These are phyloP conservation scores for Phyto melanocephala DNA, from an alignment of 2,888 invertebrate genomes.

Conservation along the genomic window DNA sequence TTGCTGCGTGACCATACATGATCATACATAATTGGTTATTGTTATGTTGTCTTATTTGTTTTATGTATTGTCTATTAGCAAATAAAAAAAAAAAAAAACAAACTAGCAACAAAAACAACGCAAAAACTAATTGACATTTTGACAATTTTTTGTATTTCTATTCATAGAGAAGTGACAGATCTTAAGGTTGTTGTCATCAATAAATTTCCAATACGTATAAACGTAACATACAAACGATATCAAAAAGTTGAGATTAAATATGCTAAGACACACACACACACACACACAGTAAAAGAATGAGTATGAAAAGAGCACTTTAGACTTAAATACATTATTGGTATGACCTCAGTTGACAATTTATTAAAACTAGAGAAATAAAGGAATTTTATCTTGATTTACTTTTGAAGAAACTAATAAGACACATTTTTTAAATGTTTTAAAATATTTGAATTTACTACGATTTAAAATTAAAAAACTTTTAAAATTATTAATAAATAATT, in stretches of 20 bases:
- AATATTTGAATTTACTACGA: no score
- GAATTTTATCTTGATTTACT: background rate
- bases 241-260: slow-evolving; percentile 56
- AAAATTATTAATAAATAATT: no score
- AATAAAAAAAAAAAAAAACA: no score
- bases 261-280: background rate
- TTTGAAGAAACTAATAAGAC: slow-evolving; percentile 16
- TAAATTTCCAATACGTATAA: slow-evolving; percentile 47
- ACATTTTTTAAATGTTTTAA: background rate
- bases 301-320: background rate
- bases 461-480: no score
- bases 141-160: slow-evolving; percentile 60
- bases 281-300: background rate
- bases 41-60: slow-evolving; percentile 59
- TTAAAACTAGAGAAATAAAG: background rate
- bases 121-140: slow-evolving; percentile 64
- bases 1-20: slow-evolving; percentile 64
- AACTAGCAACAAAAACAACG: background rate
- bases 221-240: slow-evolving; percentile 40
- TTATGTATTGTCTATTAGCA: background rate
- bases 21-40: slow-evolving; percentile 65
- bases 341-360: slow-evolving; percentile 46
- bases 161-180: slow-evolving; percentile 63
- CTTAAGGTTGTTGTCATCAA: slow-evolving; percentile 64
- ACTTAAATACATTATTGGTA: background rate